Base-by-base conservation (phyloP, 2,797 vertebrate genomes). In the Steatocranus sp. region DNA sequence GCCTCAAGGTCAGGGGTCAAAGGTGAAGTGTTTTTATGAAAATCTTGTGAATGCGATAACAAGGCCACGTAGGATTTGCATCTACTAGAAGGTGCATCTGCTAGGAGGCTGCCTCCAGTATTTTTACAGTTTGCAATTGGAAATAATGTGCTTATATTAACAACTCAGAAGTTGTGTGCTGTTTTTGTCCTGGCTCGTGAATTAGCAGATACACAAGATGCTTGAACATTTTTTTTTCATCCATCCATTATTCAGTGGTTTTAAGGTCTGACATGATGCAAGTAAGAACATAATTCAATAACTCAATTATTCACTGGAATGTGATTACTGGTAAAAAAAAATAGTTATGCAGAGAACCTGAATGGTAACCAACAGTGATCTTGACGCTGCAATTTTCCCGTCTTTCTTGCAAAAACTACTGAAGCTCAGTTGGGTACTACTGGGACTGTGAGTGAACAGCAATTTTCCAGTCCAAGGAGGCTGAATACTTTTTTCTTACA, bases 401-500 rank as follows among this genome's bases (percentile, higher is more conserved):
- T 48, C 43, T 30, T 30, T 73, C 17, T 73, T 32, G 43, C 68
- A 73, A 48, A 76, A 75, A 48, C 18, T 4, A 14, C 36, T 81
- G 3, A 20, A 56, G 48, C 76, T 32, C 43, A n/a, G 68, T n/a
- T 30, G 25, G 43, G 56, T 51, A 78, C 38, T 3, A 20, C 8
- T n/a, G 74, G 56, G 66, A 12, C 38, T 73, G 4, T 73, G 46
- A 30, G 3, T 34, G 77, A 84, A 50, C 46, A 36, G 20, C 25
- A 56, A 61, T 63, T 75, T 75, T 80, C 11, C 38, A 49, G 61
- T 77, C 63, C 74, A 73, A 34, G 2, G 23, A 51, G 74, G 32
- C n/a, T 50, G 17, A 12, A 78, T 70, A 38, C 58, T 18, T 83
- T 83, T 68, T 36, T 68, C 75, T 75, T 8, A 50, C 36, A 43